phyloP scores from a whole-genome alignment of 2,888 invertebrate species.

The Prosopocoilus inquinatus region DNA sequence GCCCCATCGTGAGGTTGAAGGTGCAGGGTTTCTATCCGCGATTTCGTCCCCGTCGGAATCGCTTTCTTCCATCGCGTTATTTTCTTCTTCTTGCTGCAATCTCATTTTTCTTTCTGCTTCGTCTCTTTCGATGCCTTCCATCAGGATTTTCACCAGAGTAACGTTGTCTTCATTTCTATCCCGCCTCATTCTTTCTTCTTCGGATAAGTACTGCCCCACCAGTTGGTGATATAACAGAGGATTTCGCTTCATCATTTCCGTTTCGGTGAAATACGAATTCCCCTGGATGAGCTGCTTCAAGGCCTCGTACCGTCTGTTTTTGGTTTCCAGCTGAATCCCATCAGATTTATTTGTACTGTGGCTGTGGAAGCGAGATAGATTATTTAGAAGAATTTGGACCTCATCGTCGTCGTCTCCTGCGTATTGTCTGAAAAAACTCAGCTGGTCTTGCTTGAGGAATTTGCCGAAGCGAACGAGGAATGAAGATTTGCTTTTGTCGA shows the following conservation, averaged over 20 bases:
- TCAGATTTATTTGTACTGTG: slow-evolving; percentile 49
- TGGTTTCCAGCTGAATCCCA: slow-evolving; percentile 34
- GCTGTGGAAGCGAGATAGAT: slow-evolving; percentile 59
- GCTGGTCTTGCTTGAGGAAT: slow-evolving; percentile 64
- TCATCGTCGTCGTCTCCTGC: slow-evolving; percentile 53
- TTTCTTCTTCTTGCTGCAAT: slow-evolving; percentile 62
- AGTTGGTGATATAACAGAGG: slow-evolving; percentile 88
- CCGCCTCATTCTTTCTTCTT: slow-evolving; percentile 67
- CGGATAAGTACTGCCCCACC: slow-evolving; percentile 80
- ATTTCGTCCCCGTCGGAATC: slow-evolving; percentile 39
- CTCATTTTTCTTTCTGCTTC: slow-evolving; percentile 62
- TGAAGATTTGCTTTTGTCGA: slow-evolving; percentile 62
- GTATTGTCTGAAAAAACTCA: slow-evolving; percentile 64
- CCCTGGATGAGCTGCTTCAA: slow-evolving; percentile 69
- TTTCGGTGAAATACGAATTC: slow-evolving; percentile 82
- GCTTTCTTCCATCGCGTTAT: slow-evolving; percentile 51
- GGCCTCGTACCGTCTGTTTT: slow-evolving; percentile 82
- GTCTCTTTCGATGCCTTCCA: slow-evolving; percentile 78
- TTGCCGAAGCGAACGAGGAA: slow-evolving; percentile 79
- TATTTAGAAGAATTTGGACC: slow-evolving; percentile 62
- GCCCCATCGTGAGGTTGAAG: slow-evolving; percentile 36
- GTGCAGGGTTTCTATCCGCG: slow-evolving; percentile 19
- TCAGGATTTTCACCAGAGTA: slow-evolving; percentile 72
- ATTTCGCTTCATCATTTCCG: slow-evolving; percentile 90
- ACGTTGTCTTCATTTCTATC: slow-evolving; percentile 57